Evolutionary conservation across 2,888 invertebrate species (phyloP), one percentile per base, ranked within the genome.

Genomic region (Nemoura dubitans): DNA sequence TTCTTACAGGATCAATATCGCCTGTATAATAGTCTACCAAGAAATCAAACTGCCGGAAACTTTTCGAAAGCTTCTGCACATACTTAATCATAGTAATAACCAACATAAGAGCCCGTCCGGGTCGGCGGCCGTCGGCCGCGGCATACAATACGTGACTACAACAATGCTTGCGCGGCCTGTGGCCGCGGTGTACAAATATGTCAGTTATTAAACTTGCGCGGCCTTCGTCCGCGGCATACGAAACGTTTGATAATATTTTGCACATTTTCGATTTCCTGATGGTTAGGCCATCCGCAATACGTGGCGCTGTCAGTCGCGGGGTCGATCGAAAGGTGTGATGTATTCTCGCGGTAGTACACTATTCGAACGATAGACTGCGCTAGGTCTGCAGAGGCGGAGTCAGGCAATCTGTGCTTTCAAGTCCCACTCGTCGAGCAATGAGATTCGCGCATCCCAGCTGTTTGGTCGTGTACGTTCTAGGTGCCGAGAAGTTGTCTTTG

Each of bases 391-490:
- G 59, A 59, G 10, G 59, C 59, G 59, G 21, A 59, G 59, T 59
- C 59, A 16, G 16, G 59, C 36, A 36, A 10, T 36, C 59, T 59
- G 16, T 21, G 59, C 21, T 21, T 59, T 21, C 59, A 36, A 36
- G 36, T 59, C 14, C 59, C 1, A 59, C 6, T 59, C 59, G 59
- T 59, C 3, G 28, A 21, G 78, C 78, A 78, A 78, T 25, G 78
- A 27, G 78, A 27, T 26, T 28, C 28, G 78, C 78, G 78, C 78
- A 78, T 27, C 78, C 78, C 78, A 78, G 78, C 78, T 78, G 78
- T 78, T 78, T 28, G 28, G 78, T 78, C 78, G 78, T 78, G 28
- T 78, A 2, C 59, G 59, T 59, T 3, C 59, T 59, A 1, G 21
- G 59, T 7, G 59, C 59, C 14, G 59, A 59, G 59, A 59, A 59